Conservation (phyloP, 1,140 invertebrate species). For the Caenorhabditis remanei region DNA sequence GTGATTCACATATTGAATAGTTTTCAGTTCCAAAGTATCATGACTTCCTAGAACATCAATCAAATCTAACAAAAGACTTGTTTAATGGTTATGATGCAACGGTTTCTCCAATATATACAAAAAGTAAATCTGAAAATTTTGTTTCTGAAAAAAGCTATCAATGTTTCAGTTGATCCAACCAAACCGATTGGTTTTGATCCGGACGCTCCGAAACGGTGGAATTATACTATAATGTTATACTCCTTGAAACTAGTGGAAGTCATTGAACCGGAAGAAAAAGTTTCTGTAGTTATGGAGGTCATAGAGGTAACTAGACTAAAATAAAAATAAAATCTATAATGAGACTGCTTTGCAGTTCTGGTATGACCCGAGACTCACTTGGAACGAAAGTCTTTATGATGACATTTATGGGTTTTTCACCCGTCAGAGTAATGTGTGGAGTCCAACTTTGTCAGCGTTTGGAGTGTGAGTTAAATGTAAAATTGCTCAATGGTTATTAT, state of each 20-base stretch:
- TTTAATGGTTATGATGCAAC: slow-evolving; percentile 10
- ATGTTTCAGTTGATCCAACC: background rate
- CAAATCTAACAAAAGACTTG: background rate
- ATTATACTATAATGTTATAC: background rate
- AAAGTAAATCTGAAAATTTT: background rate
- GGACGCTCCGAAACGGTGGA: background rate
- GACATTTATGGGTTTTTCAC: background rate
- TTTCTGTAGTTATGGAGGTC: slow-evolving; percentile 21
- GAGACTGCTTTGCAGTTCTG: background rate
- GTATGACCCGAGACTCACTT: background rate
- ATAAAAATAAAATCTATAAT: background rate
- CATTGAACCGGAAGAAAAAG: background rate
- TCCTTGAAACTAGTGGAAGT: slow-evolving; percentile 35
- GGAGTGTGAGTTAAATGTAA: background rate
- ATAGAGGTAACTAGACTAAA: background rate
- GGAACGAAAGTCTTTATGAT: background rate
- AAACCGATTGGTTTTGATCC: slow-evolving; percentile 9
- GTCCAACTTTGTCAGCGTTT: slow-evolving; percentile 4
- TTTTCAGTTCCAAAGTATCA: slow-evolving; percentile 24
- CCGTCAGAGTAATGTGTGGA: slow-evolving; percentile 14
- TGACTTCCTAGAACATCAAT: background rate
- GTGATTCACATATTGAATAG: too few species aligned
- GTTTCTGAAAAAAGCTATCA: too few species aligned
- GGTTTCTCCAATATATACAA: background rate
- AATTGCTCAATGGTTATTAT: too few species aligned